Conservation (phyloP, 2,797 vertebrate species). For the Hippoglossus hippoglossus region DNA sequence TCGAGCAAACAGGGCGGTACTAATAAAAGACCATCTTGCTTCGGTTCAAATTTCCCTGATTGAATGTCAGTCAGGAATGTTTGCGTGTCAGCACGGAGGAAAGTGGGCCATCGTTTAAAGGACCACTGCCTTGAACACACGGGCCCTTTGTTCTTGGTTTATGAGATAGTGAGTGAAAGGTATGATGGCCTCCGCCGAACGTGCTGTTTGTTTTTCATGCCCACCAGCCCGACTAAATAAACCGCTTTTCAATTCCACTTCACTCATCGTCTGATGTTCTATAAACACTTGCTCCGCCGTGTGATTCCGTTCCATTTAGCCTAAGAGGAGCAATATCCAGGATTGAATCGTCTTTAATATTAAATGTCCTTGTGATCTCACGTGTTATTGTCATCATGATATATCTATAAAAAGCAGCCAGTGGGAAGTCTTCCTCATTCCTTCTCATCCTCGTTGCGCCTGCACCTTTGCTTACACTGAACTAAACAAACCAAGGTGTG, state of each 20-base stretch:
- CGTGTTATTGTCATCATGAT: neutral
- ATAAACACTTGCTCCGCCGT: too few species aligned
- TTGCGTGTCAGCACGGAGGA: conserved; percentile 76
- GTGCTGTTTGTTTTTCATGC: conserved; percentile 58
- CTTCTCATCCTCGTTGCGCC: too few species aligned
- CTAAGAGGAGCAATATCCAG: neutral
- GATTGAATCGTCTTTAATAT: conserved; percentile 36
- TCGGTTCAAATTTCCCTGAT: conserved; percentile 87
- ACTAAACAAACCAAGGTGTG: too few species aligned
- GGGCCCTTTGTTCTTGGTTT: conserved; percentile 77
- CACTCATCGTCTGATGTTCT: too few species aligned
- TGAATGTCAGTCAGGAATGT: conserved; percentile 88
- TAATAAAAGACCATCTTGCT: conserved; percentile 87
- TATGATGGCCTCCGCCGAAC: conserved; percentile 58
- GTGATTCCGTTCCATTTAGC: conserved; percentile 9
- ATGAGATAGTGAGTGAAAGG: conserved; percentile 73
- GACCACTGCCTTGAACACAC: conserved; percentile 74
- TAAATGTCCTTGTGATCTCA: conserved; percentile 9
- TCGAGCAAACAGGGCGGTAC: conserved; percentile 82
- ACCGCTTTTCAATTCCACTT: too few species aligned
- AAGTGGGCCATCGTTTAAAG: conserved; percentile 78
- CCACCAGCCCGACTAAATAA: neutral
- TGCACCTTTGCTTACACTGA: too few species aligned
- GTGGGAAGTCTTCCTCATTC: too few species aligned
- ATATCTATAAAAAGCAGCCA: too few species aligned